Conservation (phyloP, 2,797 vertebrate species). For the Threskiornis aethiopicus region DNA sequence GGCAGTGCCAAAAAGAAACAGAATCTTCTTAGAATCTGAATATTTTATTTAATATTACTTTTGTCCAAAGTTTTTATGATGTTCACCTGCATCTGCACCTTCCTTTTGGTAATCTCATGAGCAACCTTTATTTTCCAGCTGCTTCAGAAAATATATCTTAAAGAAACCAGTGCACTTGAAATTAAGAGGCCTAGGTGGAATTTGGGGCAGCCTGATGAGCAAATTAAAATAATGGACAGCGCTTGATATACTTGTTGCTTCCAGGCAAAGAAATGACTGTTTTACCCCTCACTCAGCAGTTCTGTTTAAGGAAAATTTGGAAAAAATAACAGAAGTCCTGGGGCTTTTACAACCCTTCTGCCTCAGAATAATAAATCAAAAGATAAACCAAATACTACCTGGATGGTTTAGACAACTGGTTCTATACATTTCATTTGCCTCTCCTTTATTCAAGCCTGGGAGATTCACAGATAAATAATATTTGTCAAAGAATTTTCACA, state of each 20-base stretch:
- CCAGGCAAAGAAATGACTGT: not conserved
- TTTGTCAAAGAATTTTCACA: not conserved
- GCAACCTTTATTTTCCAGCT: not conserved
- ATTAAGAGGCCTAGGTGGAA: not conserved
- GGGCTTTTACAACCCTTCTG: not conserved
- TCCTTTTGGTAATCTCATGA: not conserved
- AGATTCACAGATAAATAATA: not conserved
- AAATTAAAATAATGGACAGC: not conserved
- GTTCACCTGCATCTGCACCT: not conserved
- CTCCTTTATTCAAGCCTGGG: not conserved
- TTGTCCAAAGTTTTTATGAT: not conserved
- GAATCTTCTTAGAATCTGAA: not conserved
- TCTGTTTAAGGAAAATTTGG: not conserved
- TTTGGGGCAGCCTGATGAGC: not conserved
- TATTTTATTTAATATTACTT: not conserved
- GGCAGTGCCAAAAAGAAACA: not conserved
- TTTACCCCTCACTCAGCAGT: not conserved
- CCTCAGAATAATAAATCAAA: not conserved
- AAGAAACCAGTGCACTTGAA: not conserved
- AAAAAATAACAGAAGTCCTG: not conserved
- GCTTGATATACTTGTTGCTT: not conserved
- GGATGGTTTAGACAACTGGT: not conserved
- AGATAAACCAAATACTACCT: not conserved
- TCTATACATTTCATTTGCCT: not conserved
- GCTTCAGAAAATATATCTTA: not conserved